Evolutionary conservation across 2,113 vertebrate genomes (phyloP).

Genomic region (Thamnophis sirtalis): DNA sequence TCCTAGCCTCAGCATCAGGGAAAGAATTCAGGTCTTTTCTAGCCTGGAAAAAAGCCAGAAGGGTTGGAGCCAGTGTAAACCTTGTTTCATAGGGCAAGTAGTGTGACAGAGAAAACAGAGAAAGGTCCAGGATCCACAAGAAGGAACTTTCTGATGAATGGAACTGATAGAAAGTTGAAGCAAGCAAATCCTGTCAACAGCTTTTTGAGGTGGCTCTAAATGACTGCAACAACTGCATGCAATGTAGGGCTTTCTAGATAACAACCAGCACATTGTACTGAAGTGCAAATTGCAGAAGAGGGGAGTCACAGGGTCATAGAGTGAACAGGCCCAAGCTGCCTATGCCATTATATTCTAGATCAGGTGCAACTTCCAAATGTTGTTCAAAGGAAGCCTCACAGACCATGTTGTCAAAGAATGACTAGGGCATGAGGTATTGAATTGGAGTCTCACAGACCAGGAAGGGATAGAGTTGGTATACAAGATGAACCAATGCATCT

Average conservation of each 20-base stretch:
- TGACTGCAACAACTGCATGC: neutral
- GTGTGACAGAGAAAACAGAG: neutral
- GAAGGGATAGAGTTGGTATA: neutral
- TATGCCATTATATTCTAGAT: neutral
- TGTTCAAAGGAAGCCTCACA: neutral
- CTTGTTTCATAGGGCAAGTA: neutral
- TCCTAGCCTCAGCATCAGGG: neutral
- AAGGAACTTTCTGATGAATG: neutral
- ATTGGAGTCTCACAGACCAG: neutral
- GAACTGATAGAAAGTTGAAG: neutral
- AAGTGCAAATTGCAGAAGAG: neutral
- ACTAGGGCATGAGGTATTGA: neutral
- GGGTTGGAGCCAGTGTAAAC: neutral
- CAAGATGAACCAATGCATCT: neutral
- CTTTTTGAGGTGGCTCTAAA: neutral
- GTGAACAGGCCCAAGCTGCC: neutral
- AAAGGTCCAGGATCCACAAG: neutral
- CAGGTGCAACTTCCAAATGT: neutral
- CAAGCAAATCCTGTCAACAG: neutral
- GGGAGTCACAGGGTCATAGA: neutral
- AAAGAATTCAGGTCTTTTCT: neutral
- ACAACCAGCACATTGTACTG: neutral
- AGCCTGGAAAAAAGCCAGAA: neutral
- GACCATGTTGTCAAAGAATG: neutral
- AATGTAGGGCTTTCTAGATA: neutral